These are phyloP conservation scores for Mormyrus iriodes DNA, from an alignment of 2,113 vertebrate genomes.

Conservation along the genomic window DNA sequence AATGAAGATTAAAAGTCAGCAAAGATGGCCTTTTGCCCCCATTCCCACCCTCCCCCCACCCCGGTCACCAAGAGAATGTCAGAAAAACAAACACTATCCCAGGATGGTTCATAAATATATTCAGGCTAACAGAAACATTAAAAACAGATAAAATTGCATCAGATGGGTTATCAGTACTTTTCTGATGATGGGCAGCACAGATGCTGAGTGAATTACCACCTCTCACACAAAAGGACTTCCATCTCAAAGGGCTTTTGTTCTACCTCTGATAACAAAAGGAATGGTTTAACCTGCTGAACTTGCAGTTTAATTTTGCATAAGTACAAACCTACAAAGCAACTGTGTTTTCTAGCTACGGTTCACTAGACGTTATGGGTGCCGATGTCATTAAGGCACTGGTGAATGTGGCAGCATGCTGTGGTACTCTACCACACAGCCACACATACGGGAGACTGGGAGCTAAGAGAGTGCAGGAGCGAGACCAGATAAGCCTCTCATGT, in stretches of 20 bases:
- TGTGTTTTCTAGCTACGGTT: constrained; percentile 20
- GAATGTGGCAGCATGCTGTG: constrained; percentile 34
- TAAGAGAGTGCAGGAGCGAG: too few species aligned
- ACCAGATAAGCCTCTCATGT: not conserved
- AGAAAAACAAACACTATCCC: not conserved
- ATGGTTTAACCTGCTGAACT: not conserved
- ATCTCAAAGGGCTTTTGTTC: not conserved
- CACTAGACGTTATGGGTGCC: constrained; percentile 29
- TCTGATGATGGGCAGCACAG: not conserved
- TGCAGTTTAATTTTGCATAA: not conserved
- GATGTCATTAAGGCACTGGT: constrained; percentile 32
- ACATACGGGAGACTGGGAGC: not conserved
- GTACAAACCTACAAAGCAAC: not conserved
- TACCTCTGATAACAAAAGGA: not conserved
- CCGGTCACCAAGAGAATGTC: not conserved
- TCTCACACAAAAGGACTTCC: not conserved
- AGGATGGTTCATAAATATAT: not conserved
- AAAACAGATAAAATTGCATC: not conserved
- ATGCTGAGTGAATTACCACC: not conserved
- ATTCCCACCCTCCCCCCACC: not conserved
- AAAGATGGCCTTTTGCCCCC: constrained; percentile 8
- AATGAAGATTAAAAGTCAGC: constrained; percentile 15
- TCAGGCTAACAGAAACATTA: not conserved
- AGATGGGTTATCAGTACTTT: not conserved
- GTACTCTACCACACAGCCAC: constrained; percentile 18